These are phyloP conservation scores for Carlito syrichta DNA, from an alignment of 2,113 vertebrate genomes.

Conservation along the genomic window DNA sequence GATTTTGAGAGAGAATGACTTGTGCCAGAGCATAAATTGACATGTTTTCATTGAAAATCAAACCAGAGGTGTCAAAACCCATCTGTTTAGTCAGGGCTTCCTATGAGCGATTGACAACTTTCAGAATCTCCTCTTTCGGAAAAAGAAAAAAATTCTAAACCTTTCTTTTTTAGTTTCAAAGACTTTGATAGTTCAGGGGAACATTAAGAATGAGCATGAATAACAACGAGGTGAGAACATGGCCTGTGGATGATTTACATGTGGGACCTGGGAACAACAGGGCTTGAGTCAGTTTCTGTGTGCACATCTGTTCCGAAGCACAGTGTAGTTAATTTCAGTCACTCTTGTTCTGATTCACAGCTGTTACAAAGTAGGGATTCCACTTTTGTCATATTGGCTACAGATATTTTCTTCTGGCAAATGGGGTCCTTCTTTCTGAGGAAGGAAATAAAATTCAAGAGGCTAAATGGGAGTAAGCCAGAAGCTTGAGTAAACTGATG, in stretches of 20 bases:
- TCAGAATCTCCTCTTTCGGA: constrained; percentile 32
- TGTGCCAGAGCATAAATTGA: constrained; percentile 65
- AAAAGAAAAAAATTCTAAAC: too few species aligned
- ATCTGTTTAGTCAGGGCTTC: constrained; percentile 69
- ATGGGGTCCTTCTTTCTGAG: constrained; percentile 40
- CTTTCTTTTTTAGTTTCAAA: too few species aligned
- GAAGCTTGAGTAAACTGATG: too few species aligned
- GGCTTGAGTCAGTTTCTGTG: background rate
- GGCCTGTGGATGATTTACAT: background rate
- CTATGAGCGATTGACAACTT: constrained; percentile 66
- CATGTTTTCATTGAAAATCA: constrained; percentile 78
- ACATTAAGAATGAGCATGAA: background rate
- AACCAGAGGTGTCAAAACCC: constrained; percentile 73
- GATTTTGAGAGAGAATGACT: constrained; percentile 64
- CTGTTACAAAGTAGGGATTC: constrained; percentile 65
- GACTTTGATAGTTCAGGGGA: background rate
- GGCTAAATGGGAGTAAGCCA: background rate
- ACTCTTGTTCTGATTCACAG: constrained; percentile 62
- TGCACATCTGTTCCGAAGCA: background rate
- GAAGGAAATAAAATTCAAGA: constrained; percentile 15
- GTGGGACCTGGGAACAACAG: constrained; percentile 1
- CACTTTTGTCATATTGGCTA: constrained; percentile 57
- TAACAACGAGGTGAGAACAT: background rate
- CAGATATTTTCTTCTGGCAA: constrained; percentile 41
- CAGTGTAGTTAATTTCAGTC: constrained; percentile 62